phyloP scores from a whole-genome alignment of 2,888 invertebrate genomes.

The Plagodis dolabraria region DNA sequence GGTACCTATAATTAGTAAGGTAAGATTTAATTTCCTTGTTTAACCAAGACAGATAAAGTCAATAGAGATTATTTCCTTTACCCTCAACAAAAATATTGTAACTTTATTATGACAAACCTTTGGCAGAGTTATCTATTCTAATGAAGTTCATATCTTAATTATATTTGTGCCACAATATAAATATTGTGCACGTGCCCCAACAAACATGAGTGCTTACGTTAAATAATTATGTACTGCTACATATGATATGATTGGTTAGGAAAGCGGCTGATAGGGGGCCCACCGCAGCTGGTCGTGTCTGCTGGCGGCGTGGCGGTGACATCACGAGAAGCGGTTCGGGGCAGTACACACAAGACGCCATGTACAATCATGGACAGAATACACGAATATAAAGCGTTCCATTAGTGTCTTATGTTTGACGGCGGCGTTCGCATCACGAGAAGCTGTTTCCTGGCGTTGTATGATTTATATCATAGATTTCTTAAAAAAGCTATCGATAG shows the following conservation, averaged over 20 bases:
- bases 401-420: no score
- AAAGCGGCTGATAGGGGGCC: constrained; percentile 26
- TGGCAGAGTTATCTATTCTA: constrained; percentile 18
- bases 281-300: constrained; percentile 28
- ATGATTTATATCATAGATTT: no score
- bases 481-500: no score
- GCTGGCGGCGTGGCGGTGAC: constrained; percentile 6
- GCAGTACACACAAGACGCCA: constrained; percentile 44
- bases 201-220: not conserved
- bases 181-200: constrained; percentile 23
- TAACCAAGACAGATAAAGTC: not conserved
- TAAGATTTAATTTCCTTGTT: no score
- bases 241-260: constrained; percentile 17
- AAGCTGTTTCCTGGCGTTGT: no score
- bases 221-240: not conserved
- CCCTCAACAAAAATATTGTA: constrained; percentile 1
- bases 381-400: no score
- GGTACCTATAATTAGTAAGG: no score
- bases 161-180: constrained; percentile 12
- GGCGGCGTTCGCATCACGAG: no score
- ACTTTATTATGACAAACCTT: constrained; percentile 14
- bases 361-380: constrained; percentile 21
- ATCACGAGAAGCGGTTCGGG: constrained; percentile 60
- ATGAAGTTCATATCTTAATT: constrained; percentile 16
- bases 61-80: not conserved